These are phyloP conservation scores for Drosophila nr. medialis DNA, from an alignment of 2,888 invertebrate species.

Conservation along the genomic window DNA sequence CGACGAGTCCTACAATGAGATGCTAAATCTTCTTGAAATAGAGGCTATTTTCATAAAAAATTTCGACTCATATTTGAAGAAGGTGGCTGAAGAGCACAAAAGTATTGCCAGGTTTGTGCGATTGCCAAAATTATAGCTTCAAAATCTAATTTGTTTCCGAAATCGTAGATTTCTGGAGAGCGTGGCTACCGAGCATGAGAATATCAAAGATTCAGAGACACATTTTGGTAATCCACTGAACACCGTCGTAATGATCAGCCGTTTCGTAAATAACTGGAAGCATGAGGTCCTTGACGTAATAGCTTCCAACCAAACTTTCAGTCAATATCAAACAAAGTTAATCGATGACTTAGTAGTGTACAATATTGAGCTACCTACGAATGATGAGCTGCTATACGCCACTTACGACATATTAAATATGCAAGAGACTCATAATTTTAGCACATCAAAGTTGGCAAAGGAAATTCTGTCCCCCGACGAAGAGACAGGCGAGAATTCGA, in stretches of 20 bases:
- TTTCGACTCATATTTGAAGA: conserved; percentile 48
- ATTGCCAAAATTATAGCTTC: no score
- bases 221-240: conserved; percentile 69
- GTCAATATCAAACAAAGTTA: conserved; percentile 6
- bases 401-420: conserved; percentile 94
- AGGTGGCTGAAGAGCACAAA: conserved; percentile 11
- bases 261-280: conserved; percentile 68
- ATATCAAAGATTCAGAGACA: conserved; percentile 14
- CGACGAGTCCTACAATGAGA: neutral
- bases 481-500: conserved; percentile 83
- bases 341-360: neutral
- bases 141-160: neutral
- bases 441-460: conserved; percentile 91
- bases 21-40: conserved; percentile 38
- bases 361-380: conserved; percentile 59
- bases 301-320: conserved; percentile 8
- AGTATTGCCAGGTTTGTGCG: conserved; percentile 40
- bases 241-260: conserved; percentile 57
- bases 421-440: conserved; percentile 94
- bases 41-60: conserved; percentile 38
- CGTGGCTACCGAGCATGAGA: conserved; percentile 25
- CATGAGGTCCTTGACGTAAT: conserved; percentile 50
- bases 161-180: conserved; percentile 41
- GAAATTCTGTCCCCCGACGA: conserved; percentile 91
- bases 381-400: conserved; percentile 95